phyloP scores from a whole-genome alignment of 2,113 vertebrate genomes.

The Muntiacus reevesi region DNA sequence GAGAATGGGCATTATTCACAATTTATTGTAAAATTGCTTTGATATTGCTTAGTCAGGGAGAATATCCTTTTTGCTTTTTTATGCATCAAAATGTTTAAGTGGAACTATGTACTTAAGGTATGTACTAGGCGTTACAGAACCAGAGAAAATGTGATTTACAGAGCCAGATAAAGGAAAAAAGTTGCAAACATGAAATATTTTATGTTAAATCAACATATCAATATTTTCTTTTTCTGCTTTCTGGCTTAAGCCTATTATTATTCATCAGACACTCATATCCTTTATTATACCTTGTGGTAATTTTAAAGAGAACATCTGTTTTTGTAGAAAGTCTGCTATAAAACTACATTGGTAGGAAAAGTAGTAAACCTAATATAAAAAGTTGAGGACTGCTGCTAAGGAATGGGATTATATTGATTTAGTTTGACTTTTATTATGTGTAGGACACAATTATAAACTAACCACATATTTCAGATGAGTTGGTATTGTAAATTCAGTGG shows the following conservation, averaged over 20 bases:
- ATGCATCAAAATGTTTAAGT: background rate
- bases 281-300: background rate
- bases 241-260: background rate
- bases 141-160: background rate
- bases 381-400: background rate
- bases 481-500: background rate
- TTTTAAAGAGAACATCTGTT: conserved; percentile 37
- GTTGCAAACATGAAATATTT: background rate
- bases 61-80: background rate
- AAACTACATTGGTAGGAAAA: background rate
- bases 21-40: background rate
- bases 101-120: background rate
- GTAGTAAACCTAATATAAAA: background rate
- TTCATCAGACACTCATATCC: background rate
- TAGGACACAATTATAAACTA: background rate
- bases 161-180: background rate
- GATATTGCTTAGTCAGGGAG: background rate
- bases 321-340: background rate
- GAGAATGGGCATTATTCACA: background rate
- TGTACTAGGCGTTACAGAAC: background rate
- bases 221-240: background rate
- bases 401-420: background rate
- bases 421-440: background rate
- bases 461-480: background rate
- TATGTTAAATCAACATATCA: background rate